phyloP scores from a whole-genome alignment of 2,888 invertebrate species.

The Ischnura elegans region DNA sequence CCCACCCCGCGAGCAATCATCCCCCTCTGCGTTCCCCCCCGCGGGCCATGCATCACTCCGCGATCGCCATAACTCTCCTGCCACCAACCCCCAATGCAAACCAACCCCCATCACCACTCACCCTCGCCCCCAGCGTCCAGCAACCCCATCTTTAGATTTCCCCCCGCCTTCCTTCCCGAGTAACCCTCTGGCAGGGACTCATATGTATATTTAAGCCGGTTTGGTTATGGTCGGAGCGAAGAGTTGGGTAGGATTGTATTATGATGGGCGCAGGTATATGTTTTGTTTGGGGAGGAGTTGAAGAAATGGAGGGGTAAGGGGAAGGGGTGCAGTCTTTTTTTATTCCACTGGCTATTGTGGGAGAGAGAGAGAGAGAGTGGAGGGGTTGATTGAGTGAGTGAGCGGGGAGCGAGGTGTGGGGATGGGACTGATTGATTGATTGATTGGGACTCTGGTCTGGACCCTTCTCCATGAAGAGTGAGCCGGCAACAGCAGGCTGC shows the following conservation, averaged over 20 bases:
- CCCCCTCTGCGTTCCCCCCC: slow-evolving; percentile 45
- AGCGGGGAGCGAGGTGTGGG: slow-evolving; percentile 36
- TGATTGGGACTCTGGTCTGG: slow-evolving; percentile 39
- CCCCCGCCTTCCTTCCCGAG: background rate
- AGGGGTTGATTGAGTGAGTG: slow-evolving; percentile 19
- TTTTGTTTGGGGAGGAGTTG: background rate
- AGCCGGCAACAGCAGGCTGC: slow-evolving; percentile 12
- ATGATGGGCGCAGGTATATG: background rate
- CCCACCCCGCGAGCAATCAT: slow-evolving; percentile 26
- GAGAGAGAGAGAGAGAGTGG: background rate
- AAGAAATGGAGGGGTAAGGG: background rate
- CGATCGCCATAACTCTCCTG: slow-evolving; percentile 62
- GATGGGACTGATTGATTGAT: slow-evolving; percentile 51
- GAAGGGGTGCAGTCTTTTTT: background rate
- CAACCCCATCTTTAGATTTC: background rate
- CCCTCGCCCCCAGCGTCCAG: background rate
- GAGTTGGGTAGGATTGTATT: background rate
- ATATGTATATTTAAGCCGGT: slow-evolving; percentile 61
- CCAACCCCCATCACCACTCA: background rate
- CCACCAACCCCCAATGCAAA: background rate
- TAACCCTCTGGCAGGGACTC: background rate
- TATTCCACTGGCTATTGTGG: background rate
- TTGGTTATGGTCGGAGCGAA: background rate
- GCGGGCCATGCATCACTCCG: slow-evolving; percentile 57
- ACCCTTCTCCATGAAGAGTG: background rate